Evolutionary conservation across 2,888 invertebrate genomes (phyloP).

Genomic region (Chirona hameri): DNA sequence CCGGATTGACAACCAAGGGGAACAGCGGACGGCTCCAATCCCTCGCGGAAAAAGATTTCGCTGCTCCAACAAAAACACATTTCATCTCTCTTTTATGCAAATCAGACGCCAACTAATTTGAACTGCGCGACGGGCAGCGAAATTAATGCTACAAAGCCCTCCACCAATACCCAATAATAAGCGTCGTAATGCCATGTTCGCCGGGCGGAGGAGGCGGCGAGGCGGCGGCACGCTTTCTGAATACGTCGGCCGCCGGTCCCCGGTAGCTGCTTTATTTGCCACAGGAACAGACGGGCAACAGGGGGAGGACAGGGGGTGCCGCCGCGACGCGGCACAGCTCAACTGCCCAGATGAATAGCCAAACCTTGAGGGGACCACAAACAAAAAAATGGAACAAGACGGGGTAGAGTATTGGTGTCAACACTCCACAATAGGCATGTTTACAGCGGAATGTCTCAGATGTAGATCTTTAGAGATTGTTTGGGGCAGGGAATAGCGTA

Average conservation of each 20-base stretch:
- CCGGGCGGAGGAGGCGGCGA: not conserved
- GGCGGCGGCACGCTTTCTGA: not conserved
- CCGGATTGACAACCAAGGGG: not conserved
- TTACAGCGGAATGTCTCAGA: too few species aligned
- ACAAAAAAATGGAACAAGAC: too few species aligned
- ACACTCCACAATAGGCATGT: too few species aligned
- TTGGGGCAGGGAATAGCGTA: too few species aligned
- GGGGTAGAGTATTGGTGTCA: too few species aligned
- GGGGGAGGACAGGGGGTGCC: not conserved
- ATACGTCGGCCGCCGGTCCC: not conserved
- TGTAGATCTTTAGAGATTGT: too few species aligned
- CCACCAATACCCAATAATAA: constrained; percentile 27
- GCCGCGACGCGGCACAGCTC: not conserved
- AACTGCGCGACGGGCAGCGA: not conserved
- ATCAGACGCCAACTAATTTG: constrained; percentile 2
- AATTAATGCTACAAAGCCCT: constrained; percentile 27
- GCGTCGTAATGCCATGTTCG: constrained; percentile 7
- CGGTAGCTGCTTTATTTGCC: too few species aligned
- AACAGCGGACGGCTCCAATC: not conserved
- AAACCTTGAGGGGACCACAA: too few species aligned
- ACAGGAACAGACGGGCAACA: not conserved
- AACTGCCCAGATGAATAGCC: too few species aligned
- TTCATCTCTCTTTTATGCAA: constrained; percentile 8
- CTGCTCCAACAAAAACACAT: not conserved
- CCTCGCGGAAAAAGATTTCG: not conserved